Evolutionary conservation across 2,113 vertebrate species (phyloP).

Genomic region (Phylloscopus whistleri): DNA sequence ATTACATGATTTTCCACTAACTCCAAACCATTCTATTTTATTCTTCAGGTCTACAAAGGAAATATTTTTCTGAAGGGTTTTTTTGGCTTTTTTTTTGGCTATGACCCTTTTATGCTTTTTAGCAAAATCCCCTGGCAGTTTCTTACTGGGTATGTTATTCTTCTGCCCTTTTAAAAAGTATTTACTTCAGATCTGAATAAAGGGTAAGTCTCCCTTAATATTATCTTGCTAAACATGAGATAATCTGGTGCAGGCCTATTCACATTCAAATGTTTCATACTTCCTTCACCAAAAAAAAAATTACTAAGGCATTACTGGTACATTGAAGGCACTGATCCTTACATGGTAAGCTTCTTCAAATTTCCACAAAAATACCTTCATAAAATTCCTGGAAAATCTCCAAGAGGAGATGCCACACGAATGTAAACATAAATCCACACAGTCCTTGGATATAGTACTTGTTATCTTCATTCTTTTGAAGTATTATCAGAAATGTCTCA

Average conservation of each 20-base stretch:
- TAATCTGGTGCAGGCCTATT: background rate
- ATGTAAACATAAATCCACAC: background rate
- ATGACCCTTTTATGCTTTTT: background rate
- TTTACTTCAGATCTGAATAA: slow-evolving; percentile 7
- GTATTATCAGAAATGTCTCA: slow-evolving; percentile 1
- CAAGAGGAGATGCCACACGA: background rate
- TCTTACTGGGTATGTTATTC: background rate
- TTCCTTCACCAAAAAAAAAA: background rate
- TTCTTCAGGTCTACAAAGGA: background rate
- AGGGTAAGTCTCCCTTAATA: background rate
- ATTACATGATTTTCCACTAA: slow-evolving; percentile 11
- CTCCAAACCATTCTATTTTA: background rate
- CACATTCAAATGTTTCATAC: background rate
- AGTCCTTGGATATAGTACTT: background rate
- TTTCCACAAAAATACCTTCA: background rate
- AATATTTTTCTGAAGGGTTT: background rate
- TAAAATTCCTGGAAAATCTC: background rate
- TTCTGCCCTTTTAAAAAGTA: background rate
- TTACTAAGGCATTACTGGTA: background rate
- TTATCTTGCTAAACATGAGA: background rate
- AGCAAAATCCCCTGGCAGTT: background rate
- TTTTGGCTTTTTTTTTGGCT: background rate
- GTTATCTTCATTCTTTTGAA: slow-evolving; percentile 11
- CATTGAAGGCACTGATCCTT: background rate
- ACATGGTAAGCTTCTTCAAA: background rate